Base-by-base conservation (phyloP, 2,797 vertebrate genomes). In the Todus mexicanus region DNA sequence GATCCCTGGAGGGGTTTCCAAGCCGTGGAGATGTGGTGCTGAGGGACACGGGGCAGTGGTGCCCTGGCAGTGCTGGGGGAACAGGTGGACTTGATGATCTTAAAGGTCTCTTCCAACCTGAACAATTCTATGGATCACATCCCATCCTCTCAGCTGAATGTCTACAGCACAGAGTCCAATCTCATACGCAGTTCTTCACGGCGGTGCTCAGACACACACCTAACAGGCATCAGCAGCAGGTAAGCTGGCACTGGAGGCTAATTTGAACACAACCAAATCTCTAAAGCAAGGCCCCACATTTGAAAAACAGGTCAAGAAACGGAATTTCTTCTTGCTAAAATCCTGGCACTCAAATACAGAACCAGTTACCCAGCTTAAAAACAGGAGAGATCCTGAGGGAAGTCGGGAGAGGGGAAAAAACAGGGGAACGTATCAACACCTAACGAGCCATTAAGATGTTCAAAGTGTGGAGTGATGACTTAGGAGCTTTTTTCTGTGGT, bases 401-500 rank as follows among this genome's bases (percentile, higher is more conserved):
- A 50, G 31, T 8, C 54, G 45, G 42, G 42, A 23, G 73, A 81
- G 43, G n/a, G 40, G 29, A 8, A 53, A 45, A 66, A 50, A 1
- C 11, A 1, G 38, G 12, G 29, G 20, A 56, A 71, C 1, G 2
- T 12, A 38, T 8, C 60, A 31, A 84, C 60, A 45, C 35, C 61
- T 60, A n/a, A 57, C 37, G 16, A 72, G 16, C 4, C 54, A 10
- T 42, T 0, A 31, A 15, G 31, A 37, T 22, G 11, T 12, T 10
- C 0, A 4, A 29, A 9, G 51, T 45, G 38, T 1, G 40, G 38
- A 5, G 91, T 61, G 61, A 82, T 26, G 56, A 71, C 81, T 94
- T 96, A 93, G n/a, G 95, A 95, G 73, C 93, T 97, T 40, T 93
- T 94, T 79, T 97, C 97, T 7, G 85, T 64, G 90, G 89, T 74